Conservation (phyloP, 2,888 invertebrate genomes). For the Hedya salicella region DNA sequence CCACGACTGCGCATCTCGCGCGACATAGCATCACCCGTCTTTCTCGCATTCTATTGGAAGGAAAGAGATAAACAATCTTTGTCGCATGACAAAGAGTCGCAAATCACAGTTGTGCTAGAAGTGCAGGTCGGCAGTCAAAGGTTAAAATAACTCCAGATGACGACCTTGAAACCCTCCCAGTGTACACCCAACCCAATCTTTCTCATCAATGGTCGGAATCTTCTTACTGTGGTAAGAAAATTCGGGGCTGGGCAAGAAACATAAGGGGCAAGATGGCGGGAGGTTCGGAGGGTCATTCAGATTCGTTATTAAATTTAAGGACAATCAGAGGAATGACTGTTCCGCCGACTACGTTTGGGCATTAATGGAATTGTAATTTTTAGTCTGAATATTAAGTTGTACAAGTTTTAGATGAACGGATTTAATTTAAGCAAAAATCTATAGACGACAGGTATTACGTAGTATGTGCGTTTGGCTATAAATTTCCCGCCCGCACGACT, state of each 20-base stretch:
- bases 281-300: constrained; percentile 66
- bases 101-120: too few relatives aligned
- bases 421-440: too few relatives aligned
- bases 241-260: constrained; percentile 16
- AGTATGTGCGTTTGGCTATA: too few relatives aligned
- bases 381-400: not conserved
- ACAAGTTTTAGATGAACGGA: not conserved
- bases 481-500: too few relatives aligned
- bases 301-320: constrained; percentile 77
- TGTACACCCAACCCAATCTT: constrained; percentile 34
- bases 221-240: constrained; percentile 46
- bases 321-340: constrained; percentile 61
- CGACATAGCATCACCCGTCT: too few relatives aligned
- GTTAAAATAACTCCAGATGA: not conserved
- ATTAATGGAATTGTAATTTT: constrained; percentile 20
- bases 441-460: too few relatives aligned
- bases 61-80: too few relatives aligned
- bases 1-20: too few relatives aligned
- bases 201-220: constrained; percentile 51
- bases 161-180: constrained; percentile 12
- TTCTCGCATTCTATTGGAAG: too few relatives aligned
- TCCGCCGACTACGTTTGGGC: constrained; percentile 20
- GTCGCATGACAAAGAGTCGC: too few relatives aligned
- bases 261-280: constrained; percentile 4
- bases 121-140: too few relatives aligned